phyloP scores from a whole-genome alignment of 2,888 invertebrate genomes.

The Tachina lurida region DNA sequence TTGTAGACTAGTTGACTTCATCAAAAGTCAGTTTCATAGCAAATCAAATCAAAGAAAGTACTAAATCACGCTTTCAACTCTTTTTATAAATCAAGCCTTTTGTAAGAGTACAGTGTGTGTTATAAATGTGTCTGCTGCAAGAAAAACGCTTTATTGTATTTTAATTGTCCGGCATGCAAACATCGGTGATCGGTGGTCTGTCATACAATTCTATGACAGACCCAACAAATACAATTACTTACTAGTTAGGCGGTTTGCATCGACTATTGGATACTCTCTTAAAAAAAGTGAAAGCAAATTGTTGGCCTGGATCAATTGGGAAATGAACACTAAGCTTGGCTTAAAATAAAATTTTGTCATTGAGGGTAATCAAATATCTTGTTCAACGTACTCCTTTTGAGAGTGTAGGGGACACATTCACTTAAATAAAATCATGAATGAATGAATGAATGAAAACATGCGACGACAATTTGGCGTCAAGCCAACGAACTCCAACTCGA shows the following conservation, averaged over 20 bases:
- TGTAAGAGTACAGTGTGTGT: slow-evolving; percentile 18
- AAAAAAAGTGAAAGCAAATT: neutral
- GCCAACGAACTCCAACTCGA: slow-evolving; percentile 52
- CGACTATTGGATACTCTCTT: neutral
- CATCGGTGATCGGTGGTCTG: slow-evolving; percentile 29
- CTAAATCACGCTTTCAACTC: slow-evolving; percentile 58
- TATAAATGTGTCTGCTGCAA: slow-evolving; percentile 25
- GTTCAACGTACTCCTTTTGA: neutral
- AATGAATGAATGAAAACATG: slow-evolving; percentile 61
- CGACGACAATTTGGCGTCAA: slow-evolving; percentile 70
- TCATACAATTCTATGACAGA: slow-evolving; percentile 52
- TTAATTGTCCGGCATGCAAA: slow-evolving; percentile 73
- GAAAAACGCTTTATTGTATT: slow-evolving; percentile 72
- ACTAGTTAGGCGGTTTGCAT: neutral
- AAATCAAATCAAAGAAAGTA: slow-evolving; percentile 67
- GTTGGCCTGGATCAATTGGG: too few species aligned
- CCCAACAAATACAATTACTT: neutral
- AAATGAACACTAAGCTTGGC: neutral
- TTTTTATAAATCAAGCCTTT: slow-evolving; percentile 16
- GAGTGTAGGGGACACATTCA: slow-evolving; percentile 12
- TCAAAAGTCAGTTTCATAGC: slow-evolving; percentile 56
- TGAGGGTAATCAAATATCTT: too few species aligned
- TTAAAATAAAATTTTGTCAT: too few species aligned
- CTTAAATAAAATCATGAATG: slow-evolving; percentile 48
- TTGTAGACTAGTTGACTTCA: slow-evolving; percentile 60